Percentiles rank a stretch among this genome's conserved stretches.
Conservation (phyloP, 2,888 invertebrate genomes). For the Galeruca laticollis region DNA sequence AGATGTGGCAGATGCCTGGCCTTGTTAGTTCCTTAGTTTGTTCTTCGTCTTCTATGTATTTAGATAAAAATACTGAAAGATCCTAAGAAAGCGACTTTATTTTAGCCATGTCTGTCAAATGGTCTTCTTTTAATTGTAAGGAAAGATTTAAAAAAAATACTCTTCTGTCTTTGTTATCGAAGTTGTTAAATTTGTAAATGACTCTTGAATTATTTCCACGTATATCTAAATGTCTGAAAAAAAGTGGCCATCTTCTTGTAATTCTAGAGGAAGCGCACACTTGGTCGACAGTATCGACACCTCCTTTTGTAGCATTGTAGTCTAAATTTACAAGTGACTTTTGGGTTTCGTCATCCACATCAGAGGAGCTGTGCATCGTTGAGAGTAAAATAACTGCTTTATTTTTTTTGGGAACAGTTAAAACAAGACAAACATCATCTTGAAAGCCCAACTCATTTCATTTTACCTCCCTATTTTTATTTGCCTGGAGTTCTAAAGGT, state of each 20-base stretch:
- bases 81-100: too few species aligned
- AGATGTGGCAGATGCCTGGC: neutral
- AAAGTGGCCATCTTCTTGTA: conserved; percentile 10
- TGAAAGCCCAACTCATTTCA: too few species aligned
- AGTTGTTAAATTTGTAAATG: conserved; percentile 8
- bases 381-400: conserved; percentile 48
- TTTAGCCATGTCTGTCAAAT: too few species aligned
- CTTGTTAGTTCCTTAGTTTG: neutral
- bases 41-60: neutral
- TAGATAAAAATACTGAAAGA: too few species aligned
- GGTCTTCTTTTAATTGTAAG: neutral
- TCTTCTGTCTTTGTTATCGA: neutral
- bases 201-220: conserved; percentile 1
- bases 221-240: conserved; percentile 5
- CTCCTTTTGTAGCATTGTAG: conserved; percentile 53
- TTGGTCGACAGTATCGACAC: conserved; percentile 55
- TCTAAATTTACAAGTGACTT: conserved; percentile 48
- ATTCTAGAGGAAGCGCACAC: conserved; percentile 16
- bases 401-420: too few species aligned
- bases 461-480: too few species aligned
- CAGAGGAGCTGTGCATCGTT: conserved; percentile 35
- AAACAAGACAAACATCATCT: too few species aligned
- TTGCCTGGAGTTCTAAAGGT: too few species aligned
- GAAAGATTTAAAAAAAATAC: neutral
- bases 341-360: conserved; percentile 26